A percentile compares a stretch with the other conserved stretches of the same genome.
Conservation (phyloP, 2,797 vertebrate genomes). For the Trachops cirrhosus region DNA sequence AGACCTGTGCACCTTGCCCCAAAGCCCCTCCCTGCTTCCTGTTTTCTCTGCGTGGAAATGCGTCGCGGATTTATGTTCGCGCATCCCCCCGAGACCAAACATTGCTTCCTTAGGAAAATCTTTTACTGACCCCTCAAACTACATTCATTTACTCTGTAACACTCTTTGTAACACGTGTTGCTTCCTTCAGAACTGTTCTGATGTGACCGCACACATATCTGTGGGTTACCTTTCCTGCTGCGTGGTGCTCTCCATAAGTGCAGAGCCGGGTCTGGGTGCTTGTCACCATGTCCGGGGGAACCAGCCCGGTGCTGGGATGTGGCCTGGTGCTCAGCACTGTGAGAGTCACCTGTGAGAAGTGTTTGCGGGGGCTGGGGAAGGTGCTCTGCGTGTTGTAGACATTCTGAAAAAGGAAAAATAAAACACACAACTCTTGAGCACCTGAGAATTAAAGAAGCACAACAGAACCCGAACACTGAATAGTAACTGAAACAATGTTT, state of each 20-base stretch:
- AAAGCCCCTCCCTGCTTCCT: not conserved
- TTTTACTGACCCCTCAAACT: not conserved
- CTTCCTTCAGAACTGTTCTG: not conserved
- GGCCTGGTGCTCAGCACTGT: not conserved
- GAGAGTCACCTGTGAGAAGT: not conserved
- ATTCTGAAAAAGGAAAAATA: not conserved
- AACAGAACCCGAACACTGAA: not conserved
- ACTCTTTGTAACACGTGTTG: not conserved
- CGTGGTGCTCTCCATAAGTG: not conserved
- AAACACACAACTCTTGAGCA: not conserved
- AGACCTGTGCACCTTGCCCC: accelerated
- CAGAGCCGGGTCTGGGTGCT: not conserved
- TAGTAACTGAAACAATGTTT: not conserved
- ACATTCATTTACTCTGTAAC: accelerated
- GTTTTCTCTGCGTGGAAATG: not conserved
- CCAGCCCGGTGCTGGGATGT: too few relatives aligned
- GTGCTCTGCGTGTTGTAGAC: too few relatives aligned
- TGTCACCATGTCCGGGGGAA: not conserved
- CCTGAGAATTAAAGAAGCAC: not conserved
- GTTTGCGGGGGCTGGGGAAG: not conserved
- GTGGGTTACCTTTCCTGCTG: accelerated
- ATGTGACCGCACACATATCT: not conserved
- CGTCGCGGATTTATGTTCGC: not conserved
- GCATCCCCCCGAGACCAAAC: not conserved
- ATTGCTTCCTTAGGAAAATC: not conserved